Evolutionary conservation across 2,797 vertebrate species (phyloP).

Genomic region (Enteromius treurensis): DNA sequence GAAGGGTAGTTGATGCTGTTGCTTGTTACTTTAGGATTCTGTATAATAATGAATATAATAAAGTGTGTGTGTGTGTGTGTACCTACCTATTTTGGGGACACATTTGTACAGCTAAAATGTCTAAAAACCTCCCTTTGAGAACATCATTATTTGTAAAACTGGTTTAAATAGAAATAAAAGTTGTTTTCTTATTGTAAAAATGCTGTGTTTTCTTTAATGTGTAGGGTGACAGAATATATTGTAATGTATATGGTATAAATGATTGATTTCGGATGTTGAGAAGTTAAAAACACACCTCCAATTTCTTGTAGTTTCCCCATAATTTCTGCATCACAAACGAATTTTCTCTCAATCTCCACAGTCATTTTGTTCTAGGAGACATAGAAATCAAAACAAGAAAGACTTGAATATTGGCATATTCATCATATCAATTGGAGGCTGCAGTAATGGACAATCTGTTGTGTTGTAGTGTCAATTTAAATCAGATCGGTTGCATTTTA

Average conservation of each 20-base stretch:
- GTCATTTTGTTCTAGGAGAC: conserved; percentile 72
- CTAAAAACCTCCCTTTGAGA: no score
- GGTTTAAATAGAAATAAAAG: no score
- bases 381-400: background rate
- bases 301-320: conserved; percentile 72
- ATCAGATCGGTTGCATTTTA: background rate
- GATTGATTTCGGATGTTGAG: background rate
- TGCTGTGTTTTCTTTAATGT: no score
- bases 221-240: no score
- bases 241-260: background rate
- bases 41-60: background rate
- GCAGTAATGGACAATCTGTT: background rate
- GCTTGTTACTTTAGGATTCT: background rate
- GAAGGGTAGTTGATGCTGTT: conserved; percentile 13
- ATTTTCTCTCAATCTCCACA: conserved; percentile 83
- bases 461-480: background rate
- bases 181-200: no score
- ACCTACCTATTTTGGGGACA: no score
- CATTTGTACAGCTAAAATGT: no score
- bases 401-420: background rate
- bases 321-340: conserved; percentile 72
- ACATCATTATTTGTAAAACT: no score
- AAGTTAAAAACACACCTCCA: conserved; percentile 68
- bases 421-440: background rate
- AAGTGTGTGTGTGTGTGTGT: background rate